These are phyloP conservation scores for Chelonoidis abingdonii DNA, from an alignment of 2,113 vertebrate species.

Conservation along the genomic window DNA sequence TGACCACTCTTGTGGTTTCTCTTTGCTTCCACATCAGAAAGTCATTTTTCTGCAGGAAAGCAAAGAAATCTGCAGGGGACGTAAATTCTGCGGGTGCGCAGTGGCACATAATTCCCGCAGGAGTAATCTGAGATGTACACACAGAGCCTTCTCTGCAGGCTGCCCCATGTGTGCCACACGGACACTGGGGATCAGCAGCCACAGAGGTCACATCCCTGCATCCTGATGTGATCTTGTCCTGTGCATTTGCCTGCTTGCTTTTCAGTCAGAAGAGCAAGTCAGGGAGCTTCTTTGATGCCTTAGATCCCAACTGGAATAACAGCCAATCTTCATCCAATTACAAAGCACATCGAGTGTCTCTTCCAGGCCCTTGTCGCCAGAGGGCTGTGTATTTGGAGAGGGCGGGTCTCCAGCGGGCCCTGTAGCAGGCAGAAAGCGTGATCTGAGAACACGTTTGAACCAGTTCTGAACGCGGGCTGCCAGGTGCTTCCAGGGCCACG, in stretches of 20 bases:
- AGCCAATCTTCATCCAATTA: background rate
- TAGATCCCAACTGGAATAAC: background rate
- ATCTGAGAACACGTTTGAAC: background rate
- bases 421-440: background rate
- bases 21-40: no score
- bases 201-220: background rate
- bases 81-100: no score
- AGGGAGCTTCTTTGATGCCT: background rate
- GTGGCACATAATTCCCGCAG: no score
- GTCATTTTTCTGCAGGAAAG: no score
- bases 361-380: background rate
- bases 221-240: background rate
- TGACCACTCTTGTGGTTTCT: no score
- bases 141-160: background rate
- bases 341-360: background rate
- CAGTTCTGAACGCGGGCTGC: background rate
- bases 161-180: background rate
- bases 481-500: background rate
- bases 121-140: background rate
- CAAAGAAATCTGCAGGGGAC: no score
- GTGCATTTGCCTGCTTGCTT: background rate
- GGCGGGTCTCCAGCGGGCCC: background rate
- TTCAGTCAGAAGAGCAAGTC: background rate
- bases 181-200: no score
- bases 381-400: background rate